Evolutionary conservation across 2,113 vertebrate genomes (phyloP).

Genomic region (Uropsilus gracilis): DNA sequence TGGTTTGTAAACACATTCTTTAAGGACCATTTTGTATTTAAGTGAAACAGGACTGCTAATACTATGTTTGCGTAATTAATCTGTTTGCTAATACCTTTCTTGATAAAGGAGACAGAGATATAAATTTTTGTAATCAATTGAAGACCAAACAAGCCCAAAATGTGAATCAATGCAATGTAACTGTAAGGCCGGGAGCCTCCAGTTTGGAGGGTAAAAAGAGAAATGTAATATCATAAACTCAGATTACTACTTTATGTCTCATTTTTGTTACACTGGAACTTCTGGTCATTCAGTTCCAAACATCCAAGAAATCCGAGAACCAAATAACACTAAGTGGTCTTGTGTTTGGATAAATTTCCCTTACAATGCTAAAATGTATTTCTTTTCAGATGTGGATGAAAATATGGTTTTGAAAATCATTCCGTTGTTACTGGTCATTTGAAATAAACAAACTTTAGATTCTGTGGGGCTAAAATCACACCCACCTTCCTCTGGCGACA

Average conservation of each 20-base stretch:
- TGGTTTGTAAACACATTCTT: neutral
- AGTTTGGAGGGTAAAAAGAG: neutral
- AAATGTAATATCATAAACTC: neutral
- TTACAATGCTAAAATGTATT: neutral
- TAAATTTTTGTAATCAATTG: slow-evolving; percentile 13
- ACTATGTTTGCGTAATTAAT: neutral
- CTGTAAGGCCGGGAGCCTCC: neutral
- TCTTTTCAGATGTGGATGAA: neutral
- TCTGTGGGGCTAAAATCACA: neutral
- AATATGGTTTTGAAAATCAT: neutral
- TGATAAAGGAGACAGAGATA: neutral
- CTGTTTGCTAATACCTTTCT: neutral
- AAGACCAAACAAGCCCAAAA: slow-evolving; percentile 45
- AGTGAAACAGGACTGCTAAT: neutral
- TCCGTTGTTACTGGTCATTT: neutral
- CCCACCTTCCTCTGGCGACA: neutral
- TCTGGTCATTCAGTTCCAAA: neutral
- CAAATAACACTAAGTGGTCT: neutral
- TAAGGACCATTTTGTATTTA: neutral
- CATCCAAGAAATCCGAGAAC: neutral
- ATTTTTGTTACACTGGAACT: neutral
- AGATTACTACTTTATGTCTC: neutral
- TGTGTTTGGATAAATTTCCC: neutral
- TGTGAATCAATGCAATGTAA: neutral
- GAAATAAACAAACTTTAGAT: neutral